Conservation (phyloP, 2,113 vertebrate genomes). For the Pygoscelis adeliae region DNA sequence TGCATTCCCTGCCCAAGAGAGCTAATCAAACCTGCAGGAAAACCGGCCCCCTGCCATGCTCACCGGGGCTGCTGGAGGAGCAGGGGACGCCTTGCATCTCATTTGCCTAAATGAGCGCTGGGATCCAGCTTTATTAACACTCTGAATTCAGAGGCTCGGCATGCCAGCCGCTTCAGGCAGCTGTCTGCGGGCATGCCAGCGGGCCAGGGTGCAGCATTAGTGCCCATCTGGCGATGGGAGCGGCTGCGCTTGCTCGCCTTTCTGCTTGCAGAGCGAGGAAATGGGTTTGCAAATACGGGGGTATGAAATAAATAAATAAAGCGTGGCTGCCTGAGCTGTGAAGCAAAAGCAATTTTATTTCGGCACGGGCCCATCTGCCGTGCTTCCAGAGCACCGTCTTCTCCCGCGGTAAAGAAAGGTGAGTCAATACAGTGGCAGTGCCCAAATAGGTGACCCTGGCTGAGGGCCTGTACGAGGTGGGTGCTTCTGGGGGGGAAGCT, state of each 20-base stretch:
- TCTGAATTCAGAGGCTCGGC: fast-evolving
- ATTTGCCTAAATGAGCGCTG: not conserved
- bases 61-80: not conserved
- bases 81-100: not conserved
- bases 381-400: fast-evolving
- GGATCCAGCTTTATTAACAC: not conserved
- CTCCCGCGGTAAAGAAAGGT: not conserved
- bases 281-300: not conserved
- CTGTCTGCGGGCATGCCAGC: not conserved
- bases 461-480: not conserved
- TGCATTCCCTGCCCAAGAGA: not conserved
- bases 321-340: not conserved
- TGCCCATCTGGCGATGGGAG: not conserved
- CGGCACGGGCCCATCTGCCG: not conserved
- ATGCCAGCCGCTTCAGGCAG: not conserved
- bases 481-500: too few species aligned
- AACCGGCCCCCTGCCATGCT: not conserved
- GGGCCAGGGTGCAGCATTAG: not conserved
- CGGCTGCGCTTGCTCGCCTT: not conserved
- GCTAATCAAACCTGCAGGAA: not conserved
- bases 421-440: not conserved
- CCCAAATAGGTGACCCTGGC: not conserved
- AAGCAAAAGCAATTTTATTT: not conserved
- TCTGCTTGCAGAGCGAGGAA: not conserved
- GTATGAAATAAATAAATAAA: not conserved